phyloP scores from a whole-genome alignment of 2,113 vertebrate species.

The Corvus moneduloides region DNA sequence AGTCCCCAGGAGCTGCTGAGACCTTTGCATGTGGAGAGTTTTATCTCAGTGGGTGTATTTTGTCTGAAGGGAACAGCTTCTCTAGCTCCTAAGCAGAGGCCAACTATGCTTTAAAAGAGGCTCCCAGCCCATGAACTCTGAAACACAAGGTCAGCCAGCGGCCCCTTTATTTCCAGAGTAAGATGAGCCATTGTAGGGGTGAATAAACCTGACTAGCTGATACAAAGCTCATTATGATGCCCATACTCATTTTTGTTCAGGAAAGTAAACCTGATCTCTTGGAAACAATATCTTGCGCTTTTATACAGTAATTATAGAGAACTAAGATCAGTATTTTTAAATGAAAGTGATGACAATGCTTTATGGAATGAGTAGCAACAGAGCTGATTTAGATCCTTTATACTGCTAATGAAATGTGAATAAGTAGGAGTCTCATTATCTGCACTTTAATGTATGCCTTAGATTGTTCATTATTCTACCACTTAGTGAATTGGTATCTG shows the following conservation, averaged over 20 bases:
- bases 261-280: conserved; percentile 60
- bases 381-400: conserved; percentile 57
- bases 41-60: not conserved
- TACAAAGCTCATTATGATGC: conserved; percentile 34
- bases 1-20: not conserved
- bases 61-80: not conserved
- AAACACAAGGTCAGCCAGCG: conserved; percentile 45
- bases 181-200: conserved; percentile 38
- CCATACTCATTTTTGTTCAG: conserved; percentile 34
- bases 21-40: not conserved
- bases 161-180: conserved; percentile 48
- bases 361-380: conserved; percentile 56
- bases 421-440: conserved; percentile 70
- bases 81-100: not conserved
- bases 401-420: conserved; percentile 64
- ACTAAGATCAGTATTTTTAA: conserved; percentile 36
- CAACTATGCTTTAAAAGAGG: not conserved
- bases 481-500: conserved; percentile 1
- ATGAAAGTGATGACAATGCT: conserved; percentile 60
- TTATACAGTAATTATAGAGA: conserved; percentile 59
- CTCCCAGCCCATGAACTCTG: conserved; percentile 1
- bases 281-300: conserved; percentile 58
- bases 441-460: conserved; percentile 48
- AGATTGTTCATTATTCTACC: conserved; percentile 53
- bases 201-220: conserved; percentile 48